phyloP scores from a whole-genome alignment of 2,888 invertebrate species.

The Dynastes grantii region DNA sequence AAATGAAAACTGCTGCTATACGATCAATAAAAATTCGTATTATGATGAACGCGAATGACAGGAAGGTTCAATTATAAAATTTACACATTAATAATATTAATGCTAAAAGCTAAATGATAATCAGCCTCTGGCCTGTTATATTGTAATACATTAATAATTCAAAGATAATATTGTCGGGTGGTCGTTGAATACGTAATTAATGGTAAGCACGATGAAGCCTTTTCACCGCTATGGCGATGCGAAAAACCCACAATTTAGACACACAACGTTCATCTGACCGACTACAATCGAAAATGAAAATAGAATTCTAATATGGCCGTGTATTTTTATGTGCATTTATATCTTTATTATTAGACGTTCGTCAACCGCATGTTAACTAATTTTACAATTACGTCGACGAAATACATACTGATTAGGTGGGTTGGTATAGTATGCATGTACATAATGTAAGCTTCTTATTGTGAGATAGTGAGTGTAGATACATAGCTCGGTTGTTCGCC shows the following conservation, averaged over 20 bases:
- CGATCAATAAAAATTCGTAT: slow-evolving; percentile 24
- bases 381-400: slow-evolving; percentile 48
- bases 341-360: slow-evolving; percentile 50
- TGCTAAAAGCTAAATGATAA: slow-evolving; percentile 47
- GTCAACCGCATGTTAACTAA: slow-evolving; percentile 50
- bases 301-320: slow-evolving; percentile 50
- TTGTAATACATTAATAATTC: slow-evolving; percentile 50
- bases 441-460: not conserved
- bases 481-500: slow-evolving; percentile 9
- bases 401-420: slow-evolving; percentile 47
- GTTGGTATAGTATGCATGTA: not conserved
- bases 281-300: slow-evolving; percentile 50
- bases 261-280: slow-evolving; percentile 41
- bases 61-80: slow-evolving; percentile 47
- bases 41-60: slow-evolving; percentile 25
- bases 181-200: slow-evolving; percentile 47
- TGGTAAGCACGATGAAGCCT: slow-evolving; percentile 32
- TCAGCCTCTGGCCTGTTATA: slow-evolving; percentile 46
- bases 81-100: slow-evolving; percentile 48
- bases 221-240: slow-evolving; percentile 25
- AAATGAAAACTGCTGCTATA: slow-evolving; percentile 23
- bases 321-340: slow-evolving; percentile 52
- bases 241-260: slow-evolving; percentile 33
- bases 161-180: slow-evolving; percentile 48
- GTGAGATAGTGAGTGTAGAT: not conserved